These are phyloP conservation scores for Sciurus niger DNA, from an alignment of 2,113 vertebrate species.

Conservation along the genomic window DNA sequence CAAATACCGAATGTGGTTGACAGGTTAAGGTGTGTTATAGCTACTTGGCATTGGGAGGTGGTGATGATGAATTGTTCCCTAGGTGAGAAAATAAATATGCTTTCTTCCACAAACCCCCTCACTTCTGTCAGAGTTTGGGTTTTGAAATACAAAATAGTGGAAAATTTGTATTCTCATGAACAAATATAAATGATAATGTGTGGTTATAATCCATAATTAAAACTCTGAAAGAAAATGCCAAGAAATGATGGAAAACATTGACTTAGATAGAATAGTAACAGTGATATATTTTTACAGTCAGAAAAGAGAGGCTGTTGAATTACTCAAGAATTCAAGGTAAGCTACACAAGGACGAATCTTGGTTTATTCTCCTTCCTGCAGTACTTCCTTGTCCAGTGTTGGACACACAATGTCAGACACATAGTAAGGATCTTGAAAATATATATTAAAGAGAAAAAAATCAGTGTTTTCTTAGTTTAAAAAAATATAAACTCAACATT, in stretches of 20 bases:
- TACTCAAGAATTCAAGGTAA: conserved; percentile 47
- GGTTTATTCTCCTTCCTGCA: background rate
- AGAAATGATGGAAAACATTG: conserved; percentile 40
- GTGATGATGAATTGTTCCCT: background rate
- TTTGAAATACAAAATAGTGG: background rate
- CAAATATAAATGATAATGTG: conserved; percentile 48
- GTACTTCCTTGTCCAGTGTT: fast-evolving
- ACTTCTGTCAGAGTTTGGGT: conserved; percentile 23
- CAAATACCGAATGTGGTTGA: background rate
- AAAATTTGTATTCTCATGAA: conserved; percentile 28
- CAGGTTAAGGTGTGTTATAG: background rate
- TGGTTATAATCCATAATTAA: conserved; percentile 55
- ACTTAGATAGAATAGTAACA: conserved; percentile 18
- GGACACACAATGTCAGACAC: background rate
- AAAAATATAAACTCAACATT: background rate
- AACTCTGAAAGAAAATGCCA: conserved; percentile 48
- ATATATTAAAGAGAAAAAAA: background rate
- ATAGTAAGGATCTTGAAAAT: background rate
- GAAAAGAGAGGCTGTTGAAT: background rate
- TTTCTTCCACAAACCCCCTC: background rate
- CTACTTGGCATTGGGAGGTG: too few relatives aligned
- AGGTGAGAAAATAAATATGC: background rate
- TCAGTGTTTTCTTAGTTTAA: background rate
- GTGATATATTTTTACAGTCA: conserved; percentile 27
- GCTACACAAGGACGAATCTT: background rate